Evolutionary conservation across 1,140 invertebrate genomes (phyloP), one percentile per base, ranked within the genome.

Genomic region (Nasonia longicornis): DNA sequence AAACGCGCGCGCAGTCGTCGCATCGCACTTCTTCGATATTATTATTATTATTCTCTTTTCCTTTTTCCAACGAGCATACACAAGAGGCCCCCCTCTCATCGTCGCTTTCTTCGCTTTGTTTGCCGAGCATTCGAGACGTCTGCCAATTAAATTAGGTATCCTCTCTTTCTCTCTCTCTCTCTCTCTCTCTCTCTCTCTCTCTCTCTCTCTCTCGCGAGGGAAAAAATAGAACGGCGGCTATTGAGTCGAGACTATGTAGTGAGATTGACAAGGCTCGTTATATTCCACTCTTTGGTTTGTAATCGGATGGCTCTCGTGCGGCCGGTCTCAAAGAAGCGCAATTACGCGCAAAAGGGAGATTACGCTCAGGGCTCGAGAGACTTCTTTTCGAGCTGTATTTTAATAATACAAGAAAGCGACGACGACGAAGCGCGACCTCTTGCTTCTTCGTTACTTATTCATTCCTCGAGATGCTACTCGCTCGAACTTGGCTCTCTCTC

Each of bases 81-180:
- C 70, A 10, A 70, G 75, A 74, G 75, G 69, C 20, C 20, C 20
- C 20, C 8, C 38, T 8, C 38, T 42, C 42, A 66, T 58, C 52
- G 52, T 58, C 52, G 52, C 52, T 58, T 58, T 48, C 2, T 66
- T 66, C 3, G 31, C 75, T 80, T 82, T 86, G 79, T 86, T 87
- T 85, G 81, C 84, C 63, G 77, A 84, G 48, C 83, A 84, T 86
- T 88, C 80, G 86, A 87, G 86, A 87, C 85, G 85, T 85, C 86
- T 85, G 83, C 85, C 86, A 88, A 88, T 89, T 86, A 87, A 86
- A 86, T 85, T 87, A 86, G 16, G 45, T 20, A 58, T 58, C 14
- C 52, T 16, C 26, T 26, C 26, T 26, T 0, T 26, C 26, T 26
- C 26, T 26, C 26, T 26, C 26, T 26, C 26, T 1, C 26, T 26